Conservation (phyloP, 2,888 invertebrate species). For the Notodonta dromedarius region DNA sequence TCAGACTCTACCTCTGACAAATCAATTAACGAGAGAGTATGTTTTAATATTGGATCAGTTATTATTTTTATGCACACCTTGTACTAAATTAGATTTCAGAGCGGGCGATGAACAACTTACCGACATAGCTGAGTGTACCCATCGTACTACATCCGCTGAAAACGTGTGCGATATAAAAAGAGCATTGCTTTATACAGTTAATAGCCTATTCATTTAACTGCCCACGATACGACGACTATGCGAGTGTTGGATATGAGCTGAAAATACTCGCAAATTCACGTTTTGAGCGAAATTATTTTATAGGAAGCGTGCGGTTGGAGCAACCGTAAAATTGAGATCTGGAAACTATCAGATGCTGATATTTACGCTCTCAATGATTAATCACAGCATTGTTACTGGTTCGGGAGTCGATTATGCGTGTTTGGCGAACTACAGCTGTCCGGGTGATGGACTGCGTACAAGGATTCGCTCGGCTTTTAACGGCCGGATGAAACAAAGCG, state of each 20-base stretch:
- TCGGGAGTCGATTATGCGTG: slow-evolving; percentile 21
- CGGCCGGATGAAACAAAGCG: slow-evolving; percentile 62
- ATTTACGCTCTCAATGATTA: slow-evolving; percentile 72
- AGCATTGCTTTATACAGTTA: neutral
- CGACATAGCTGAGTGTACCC: no score
- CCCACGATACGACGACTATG: slow-evolving; percentile 16
- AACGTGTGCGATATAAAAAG: neutral
- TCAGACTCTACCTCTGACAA: neutral
- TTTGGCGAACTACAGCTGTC: slow-evolving; percentile 29
- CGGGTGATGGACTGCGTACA: slow-evolving; percentile 46
- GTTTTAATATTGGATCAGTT: no score
- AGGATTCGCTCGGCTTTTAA: slow-evolving; percentile 59
- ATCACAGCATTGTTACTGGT: slow-evolving; percentile 70
- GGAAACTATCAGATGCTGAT: slow-evolving; percentile 68
- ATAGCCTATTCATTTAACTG: slow-evolving; percentile 9
- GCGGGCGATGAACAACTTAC: neutral
- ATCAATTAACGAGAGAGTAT: no score
- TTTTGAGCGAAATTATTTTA: slow-evolving; percentile 66
- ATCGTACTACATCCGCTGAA: neutral
- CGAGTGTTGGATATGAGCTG: slow-evolving; percentile 30
- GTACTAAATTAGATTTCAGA: neutral
- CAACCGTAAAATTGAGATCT: slow-evolving; percentile 69
- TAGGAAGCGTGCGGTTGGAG: slow-evolving; percentile 60
- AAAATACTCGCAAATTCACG: slow-evolving; percentile 54
- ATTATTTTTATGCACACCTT: no score